Evolutionary conservation across 2,113 vertebrate genomes (phyloP).

Genomic region (Strix uralensis): DNA sequence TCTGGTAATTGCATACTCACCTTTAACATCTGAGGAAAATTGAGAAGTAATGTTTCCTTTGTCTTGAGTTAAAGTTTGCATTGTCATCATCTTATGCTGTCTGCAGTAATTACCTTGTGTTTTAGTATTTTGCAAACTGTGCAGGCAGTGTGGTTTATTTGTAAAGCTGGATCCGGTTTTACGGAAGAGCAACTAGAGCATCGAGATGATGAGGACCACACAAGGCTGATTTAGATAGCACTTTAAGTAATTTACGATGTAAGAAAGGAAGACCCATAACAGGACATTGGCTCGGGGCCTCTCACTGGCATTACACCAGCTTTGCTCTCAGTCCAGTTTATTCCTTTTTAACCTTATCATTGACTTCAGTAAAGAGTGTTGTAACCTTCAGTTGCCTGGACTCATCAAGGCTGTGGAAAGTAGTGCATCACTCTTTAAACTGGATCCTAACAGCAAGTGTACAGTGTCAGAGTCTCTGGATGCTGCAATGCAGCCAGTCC

Average conservation of each 20-base stretch:
- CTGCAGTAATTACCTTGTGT: conserved; percentile 15
- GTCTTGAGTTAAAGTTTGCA: neutral
- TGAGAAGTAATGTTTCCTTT: conserved; percentile 32
- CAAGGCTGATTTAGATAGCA: neutral
- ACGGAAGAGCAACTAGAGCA: neutral
- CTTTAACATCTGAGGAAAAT: neutral
- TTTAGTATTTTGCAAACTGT: neutral
- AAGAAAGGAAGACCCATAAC: neutral
- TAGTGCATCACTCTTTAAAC: neutral
- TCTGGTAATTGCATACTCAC: conserved; percentile 43
- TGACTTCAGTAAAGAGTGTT: neutral
- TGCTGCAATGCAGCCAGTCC: neutral
- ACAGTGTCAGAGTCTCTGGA: neutral
- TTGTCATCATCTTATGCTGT: neutral
- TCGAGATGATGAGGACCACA: neutral
- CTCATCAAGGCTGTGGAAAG: neutral
- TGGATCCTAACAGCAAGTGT: neutral
- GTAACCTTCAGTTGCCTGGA: neutral
- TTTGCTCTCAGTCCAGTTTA: neutral
- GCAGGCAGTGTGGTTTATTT: neutral
- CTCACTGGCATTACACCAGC: neutral
- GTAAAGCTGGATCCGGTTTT: neutral
- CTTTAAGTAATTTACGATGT: neutral
- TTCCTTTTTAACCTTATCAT: neutral
- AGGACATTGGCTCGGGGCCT: neutral